Base-by-base conservation (phyloP, 2,113 vertebrate genomes). In the Athene noctua region DNA sequence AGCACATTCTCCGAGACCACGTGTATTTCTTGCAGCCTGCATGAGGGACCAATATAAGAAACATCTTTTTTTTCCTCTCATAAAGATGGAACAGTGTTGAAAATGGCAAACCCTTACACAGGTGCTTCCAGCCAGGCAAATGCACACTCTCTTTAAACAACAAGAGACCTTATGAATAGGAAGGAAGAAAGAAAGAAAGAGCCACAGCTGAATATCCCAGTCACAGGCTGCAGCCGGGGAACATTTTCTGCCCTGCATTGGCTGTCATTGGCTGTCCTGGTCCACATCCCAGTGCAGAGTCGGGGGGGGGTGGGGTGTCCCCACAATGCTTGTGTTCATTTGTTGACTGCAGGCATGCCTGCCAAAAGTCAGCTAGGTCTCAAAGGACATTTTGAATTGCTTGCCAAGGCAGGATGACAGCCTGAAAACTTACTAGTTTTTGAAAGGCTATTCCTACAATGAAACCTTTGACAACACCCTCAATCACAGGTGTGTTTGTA, bases 1-100 rank as follows among this genome's bases (percentile, higher is more conserved):
- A 44, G 13, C 5, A 25, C 5, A 3, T 72, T 49, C 38, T 59
- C 74, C 57, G 36, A 73, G 20, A 55, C 20, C 10, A 49, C 26
- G 27, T 3, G 3, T 36, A 19, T 38, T 58, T 49, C 49, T 57
- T 74, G 18, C 42, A 92, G 44, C 13, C 19, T 75, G n/a, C 5
- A 23, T 2, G 7, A 72, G 29, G 13, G 26, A 32, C 4, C 9
- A 52, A 38, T 58, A 40, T 32, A 47, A 38, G n/a, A 80, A 77
- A 38, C 4, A 6, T 22, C 1, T 34, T 6, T 17, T 19, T 15
- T 58, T 19, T 0, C 15, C 1, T 0, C 13, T 73, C 9, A 10
- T 14, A 15, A 82, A 77, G 11, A 21, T 42, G 14, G 32, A 54
- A 26, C 13, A 18, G 5, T 18, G 10, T 20, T 84, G 32, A 34